Evolutionary conservation across 2,113 vertebrate species (phyloP), one percentile per base, ranked within the genome.

Genomic region (Piaya cayana): DNA sequence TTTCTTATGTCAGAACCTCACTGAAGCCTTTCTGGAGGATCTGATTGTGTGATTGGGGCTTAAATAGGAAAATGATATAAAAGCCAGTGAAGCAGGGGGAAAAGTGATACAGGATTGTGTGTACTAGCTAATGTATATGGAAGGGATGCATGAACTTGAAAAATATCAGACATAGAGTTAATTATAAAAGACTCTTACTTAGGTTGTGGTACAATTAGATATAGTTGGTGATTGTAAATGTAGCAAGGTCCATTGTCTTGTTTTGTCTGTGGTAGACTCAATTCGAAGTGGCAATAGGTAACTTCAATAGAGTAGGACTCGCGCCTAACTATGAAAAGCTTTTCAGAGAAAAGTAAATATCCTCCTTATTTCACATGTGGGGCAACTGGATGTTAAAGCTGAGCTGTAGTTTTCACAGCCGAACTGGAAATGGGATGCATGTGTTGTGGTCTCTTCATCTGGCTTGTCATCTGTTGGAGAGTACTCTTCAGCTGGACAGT

Each of bases 401-500:
- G 69, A 83, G 47, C 64, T 78, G 3, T 15, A 14, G 7, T 50
- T 86, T 59, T 45, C 32, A 5, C 36, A 26, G 80, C 37, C 64
- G 36, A 23, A 14, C 8, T 75, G 62, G 30, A 74, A 92, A 36
- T n/a, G 30, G 29, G 37, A 14, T 58, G 45, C 25, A 9, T 0
- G 0, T 52, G 29, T 70, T 68, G 32, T 83, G 21, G 17, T 49
- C 27, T 72, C 17, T 74, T 11, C 45, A 9, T 58, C 30, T 43
- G 37, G 9, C n/a, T 84, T 18, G 15, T 95, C 23, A 5, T 89
- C n/a, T 81, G 6, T 30, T 86, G 60, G 84, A 50, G 17, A 19
- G 14, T 30, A 1, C 11, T 71, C 45, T 70, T 77, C 30, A 47
- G 10, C 39, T 72, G 19, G 42, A 22, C 0, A 0, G 11, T 64